These are phyloP conservation scores for Blastobasis adustella DNA, from an alignment of 2,888 invertebrate species.

Conservation along the genomic window DNA sequence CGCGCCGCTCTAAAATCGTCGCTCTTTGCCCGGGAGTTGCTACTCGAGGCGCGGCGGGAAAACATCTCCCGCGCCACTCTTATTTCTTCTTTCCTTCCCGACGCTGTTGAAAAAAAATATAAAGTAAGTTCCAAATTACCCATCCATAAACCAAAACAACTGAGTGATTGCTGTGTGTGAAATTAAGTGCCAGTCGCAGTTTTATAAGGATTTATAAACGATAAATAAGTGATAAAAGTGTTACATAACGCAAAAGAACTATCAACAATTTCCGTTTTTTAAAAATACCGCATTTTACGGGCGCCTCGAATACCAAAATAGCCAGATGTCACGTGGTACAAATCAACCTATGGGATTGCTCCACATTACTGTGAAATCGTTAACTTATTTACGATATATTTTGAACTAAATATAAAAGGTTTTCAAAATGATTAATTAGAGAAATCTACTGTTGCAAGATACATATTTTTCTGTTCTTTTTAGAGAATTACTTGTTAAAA, in stretches of 20 bases:
- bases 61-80: slow-evolving; percentile 75
- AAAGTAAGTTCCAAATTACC: slow-evolving; percentile 61
- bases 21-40: slow-evolving; percentile 75
- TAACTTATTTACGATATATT: slow-evolving; percentile 21
- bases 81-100: slow-evolving; percentile 75
- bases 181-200: slow-evolving; percentile 44
- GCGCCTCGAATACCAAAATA: slow-evolving; percentile 68
- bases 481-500: slow-evolving; percentile 12
- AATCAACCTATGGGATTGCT: slow-evolving; percentile 64
- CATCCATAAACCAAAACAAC: slow-evolving; percentile 39
- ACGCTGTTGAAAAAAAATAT: slow-evolving; percentile 69
- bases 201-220: slow-evolving; percentile 44
- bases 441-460: slow-evolving; percentile 2
- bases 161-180: slow-evolving; percentile 57
- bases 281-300: slow-evolving; percentile 75
- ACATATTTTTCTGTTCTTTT: slow-evolving; percentile 6
- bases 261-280: slow-evolving; percentile 54
- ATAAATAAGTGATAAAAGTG: slow-evolving; percentile 61
- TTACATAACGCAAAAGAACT: slow-evolving; percentile 57
- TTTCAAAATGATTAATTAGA: background rate
- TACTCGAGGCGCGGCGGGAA: slow-evolving; percentile 74
- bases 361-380: slow-evolving; percentile 60
- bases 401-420: too few species aligned
- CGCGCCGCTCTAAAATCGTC: slow-evolving; percentile 76
- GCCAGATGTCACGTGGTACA: slow-evolving; percentile 67